These are phyloP conservation scores for Subacronicta megacephala DNA, from an alignment of 2,888 invertebrate genomes.

Conservation along the genomic window DNA sequence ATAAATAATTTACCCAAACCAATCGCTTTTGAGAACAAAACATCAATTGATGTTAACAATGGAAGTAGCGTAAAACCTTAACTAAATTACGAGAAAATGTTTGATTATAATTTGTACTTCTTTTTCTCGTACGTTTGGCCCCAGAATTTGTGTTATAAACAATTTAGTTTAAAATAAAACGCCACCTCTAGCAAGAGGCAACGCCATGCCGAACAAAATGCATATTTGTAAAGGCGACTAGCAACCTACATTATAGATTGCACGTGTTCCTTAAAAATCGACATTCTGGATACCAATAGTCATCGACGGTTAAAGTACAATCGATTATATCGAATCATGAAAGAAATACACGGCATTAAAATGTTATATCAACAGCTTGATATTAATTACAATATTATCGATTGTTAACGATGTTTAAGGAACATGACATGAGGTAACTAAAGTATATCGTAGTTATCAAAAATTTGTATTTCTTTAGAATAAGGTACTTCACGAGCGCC, in stretches of 20 bases:
- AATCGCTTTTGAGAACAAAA: slow-evolving; percentile 46
- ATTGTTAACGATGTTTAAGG: slow-evolving; percentile 41
- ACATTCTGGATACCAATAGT: slow-evolving; percentile 30
- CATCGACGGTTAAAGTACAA: slow-evolving; percentile 10
- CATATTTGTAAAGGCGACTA: slow-evolving; percentile 26
- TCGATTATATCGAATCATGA: slow-evolving; percentile 14
- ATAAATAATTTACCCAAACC: slow-evolving; percentile 29
- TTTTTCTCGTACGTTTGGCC: slow-evolving; percentile 84
- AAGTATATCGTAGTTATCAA: slow-evolving; percentile 43
- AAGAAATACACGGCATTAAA: slow-evolving; percentile 15
- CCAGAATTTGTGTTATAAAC: slow-evolving; percentile 79
- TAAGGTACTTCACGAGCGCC: slow-evolving; percentile 56
- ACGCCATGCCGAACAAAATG: slow-evolving; percentile 36
- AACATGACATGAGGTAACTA: slow-evolving; percentile 51
- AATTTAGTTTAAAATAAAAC: slow-evolving; percentile 60
- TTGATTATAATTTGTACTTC: slow-evolving; percentile 84
- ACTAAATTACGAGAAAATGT: slow-evolving; percentile 81
- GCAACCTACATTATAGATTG: slow-evolving; percentile 27
- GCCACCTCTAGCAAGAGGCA: slow-evolving; percentile 25
- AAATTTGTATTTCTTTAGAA: slow-evolving; percentile 44
- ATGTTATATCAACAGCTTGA: slow-evolving; percentile 23
- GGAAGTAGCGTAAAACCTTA: slow-evolving; percentile 72
- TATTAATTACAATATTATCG: slow-evolving; percentile 21
- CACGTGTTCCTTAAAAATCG: slow-evolving; percentile 51
- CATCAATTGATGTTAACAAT: slow-evolving; percentile 59